Percentiles rank a stretch among this genome's conserved stretches.
These are phyloP conservation scores for Sabatieria punctata DNA, from an alignment of 2,888 invertebrate species.

Conservation along the genomic window DNA sequence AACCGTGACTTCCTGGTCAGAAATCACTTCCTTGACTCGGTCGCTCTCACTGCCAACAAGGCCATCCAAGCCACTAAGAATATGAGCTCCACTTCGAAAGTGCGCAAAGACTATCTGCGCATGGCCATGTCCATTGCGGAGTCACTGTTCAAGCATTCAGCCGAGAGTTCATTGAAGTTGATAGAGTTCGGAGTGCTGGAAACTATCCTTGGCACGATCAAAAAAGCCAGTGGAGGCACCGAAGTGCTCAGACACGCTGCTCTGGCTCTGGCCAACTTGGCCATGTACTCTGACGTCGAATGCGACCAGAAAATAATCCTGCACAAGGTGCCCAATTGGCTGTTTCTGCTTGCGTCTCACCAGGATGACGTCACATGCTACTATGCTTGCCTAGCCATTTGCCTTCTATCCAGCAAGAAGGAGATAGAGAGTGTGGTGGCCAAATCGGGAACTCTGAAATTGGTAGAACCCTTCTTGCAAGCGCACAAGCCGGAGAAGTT, in stretches of 20 bases:
- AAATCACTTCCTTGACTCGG: constrained; percentile 7
- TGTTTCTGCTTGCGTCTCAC: constrained; percentile 34
- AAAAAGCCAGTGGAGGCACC: constrained; percentile 78
- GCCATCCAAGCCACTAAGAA: neutral
- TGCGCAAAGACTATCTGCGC: neutral
- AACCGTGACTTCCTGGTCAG: constrained; percentile 43
- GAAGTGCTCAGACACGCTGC: constrained; percentile 69
- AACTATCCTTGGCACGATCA: constrained; percentile 51
- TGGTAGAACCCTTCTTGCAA: constrained; percentile 86
- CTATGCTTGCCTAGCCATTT: constrained; percentile 88
- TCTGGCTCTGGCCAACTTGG: constrained; percentile 79
- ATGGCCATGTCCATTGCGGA: neutral
- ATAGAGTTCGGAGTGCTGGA: constrained; percentile 69
- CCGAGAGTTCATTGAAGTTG: neutral
- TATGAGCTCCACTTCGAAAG: too few species aligned
- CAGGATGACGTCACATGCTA: constrained; percentile 72
- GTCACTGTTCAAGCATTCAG: constrained; percentile 1
- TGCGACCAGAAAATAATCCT: constrained; percentile 95
- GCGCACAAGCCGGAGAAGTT: constrained; percentile 84
- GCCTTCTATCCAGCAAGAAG: constrained; percentile 84
- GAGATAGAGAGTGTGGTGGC: constrained; percentile 89
- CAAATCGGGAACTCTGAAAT: constrained; percentile 75
- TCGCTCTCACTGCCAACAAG: too few species aligned
- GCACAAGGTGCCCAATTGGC: constrained; percentile 43
- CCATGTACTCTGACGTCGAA: constrained; percentile 84